These are phyloP conservation scores for Helobdella robusta DNA, from an alignment of 2,888 invertebrate species.

Conservation along the genomic window DNA sequence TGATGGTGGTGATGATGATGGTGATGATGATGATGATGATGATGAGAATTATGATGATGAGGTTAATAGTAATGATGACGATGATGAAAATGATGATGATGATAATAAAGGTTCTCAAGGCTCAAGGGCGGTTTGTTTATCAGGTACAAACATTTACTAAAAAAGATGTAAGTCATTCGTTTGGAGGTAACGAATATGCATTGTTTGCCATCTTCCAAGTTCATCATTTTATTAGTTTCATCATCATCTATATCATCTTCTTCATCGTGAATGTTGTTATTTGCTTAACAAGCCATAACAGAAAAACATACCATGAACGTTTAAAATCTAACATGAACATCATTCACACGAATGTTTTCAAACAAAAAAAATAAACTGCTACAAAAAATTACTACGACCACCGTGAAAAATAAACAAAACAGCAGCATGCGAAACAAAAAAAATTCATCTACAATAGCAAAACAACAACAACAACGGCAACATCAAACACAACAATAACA, in stretches of 20 bases:
- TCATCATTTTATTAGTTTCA: no score
- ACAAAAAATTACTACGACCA: not conserved
- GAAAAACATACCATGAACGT: no score
- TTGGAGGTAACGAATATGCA: no score
- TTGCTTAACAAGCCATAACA: no score
- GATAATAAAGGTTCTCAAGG: not conserved
- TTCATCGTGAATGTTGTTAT: no score
- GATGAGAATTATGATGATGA: slow-evolving; percentile 23
- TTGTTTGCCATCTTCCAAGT: no score
- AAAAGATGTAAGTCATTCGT: no score
- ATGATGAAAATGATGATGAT: slow-evolving; percentile 20
- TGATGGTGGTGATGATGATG: slow-evolving; percentile 15
- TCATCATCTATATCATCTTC: no score
- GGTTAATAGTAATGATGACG: slow-evolving; percentile 1
- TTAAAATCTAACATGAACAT: no score
- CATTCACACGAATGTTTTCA: no score
- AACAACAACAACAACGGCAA: not conserved
- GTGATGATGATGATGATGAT: slow-evolving; percentile 20
- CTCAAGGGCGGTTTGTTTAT: not conserved
- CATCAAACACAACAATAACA: not conserved
- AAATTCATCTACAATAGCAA: not conserved
- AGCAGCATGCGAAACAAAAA: not conserved
- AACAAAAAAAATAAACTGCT: not conserved
- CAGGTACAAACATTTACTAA: not conserved
- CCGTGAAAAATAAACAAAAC: not conserved